Conservation (phyloP, 37 sponge, comb jelly and placozoan species). For the Aplysina aerophoba region DNA sequence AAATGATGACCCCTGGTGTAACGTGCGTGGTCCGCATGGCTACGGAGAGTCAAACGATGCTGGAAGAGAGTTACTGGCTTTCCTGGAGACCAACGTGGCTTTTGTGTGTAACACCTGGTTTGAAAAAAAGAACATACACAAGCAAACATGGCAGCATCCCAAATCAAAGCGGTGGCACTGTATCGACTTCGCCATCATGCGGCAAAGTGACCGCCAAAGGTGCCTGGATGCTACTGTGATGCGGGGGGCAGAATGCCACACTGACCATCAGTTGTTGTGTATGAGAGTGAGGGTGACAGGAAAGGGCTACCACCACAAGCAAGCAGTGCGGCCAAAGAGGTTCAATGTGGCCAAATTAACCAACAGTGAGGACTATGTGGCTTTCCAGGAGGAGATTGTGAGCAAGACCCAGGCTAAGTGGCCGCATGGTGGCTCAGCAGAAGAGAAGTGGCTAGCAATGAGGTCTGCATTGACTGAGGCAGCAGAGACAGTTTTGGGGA, state of each 20-base stretch:
- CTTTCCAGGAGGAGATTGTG: neutral
- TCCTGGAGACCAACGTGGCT: conserved; percentile 31
- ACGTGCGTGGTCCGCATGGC: conserved; percentile 32
- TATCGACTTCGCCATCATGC: conserved; percentile 42
- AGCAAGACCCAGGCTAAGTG: neutral
- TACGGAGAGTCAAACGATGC: conserved; percentile 34
- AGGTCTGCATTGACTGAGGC: neutral
- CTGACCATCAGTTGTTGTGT: conserved; percentile 20
- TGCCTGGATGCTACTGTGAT: conserved; percentile 41
- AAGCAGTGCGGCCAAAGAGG: conserved; percentile 19
- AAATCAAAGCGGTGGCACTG: conserved; percentile 11
- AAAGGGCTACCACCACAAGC: neutral
- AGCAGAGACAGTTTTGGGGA: conserved; percentile 15
- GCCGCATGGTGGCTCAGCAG: neutral
- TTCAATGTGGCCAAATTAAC: conserved; percentile 1
- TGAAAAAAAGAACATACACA: conserved; percentile 48
- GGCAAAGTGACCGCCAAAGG: conserved; percentile 17
- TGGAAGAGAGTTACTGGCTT: conserved; percentile 30
- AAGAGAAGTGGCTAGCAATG: conserved; percentile 8
- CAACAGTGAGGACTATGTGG: neutral
- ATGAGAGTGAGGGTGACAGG: neutral
- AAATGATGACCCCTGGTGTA: conserved; percentile 10
- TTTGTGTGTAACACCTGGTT: conserved; percentile 52
- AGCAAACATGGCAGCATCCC: conserved; percentile 38
- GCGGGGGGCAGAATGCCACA: conserved; percentile 39